These are phyloP conservation scores for Trichacis sp. DNA, from an alignment of 2,888 invertebrate genomes.

Conservation along the genomic window DNA sequence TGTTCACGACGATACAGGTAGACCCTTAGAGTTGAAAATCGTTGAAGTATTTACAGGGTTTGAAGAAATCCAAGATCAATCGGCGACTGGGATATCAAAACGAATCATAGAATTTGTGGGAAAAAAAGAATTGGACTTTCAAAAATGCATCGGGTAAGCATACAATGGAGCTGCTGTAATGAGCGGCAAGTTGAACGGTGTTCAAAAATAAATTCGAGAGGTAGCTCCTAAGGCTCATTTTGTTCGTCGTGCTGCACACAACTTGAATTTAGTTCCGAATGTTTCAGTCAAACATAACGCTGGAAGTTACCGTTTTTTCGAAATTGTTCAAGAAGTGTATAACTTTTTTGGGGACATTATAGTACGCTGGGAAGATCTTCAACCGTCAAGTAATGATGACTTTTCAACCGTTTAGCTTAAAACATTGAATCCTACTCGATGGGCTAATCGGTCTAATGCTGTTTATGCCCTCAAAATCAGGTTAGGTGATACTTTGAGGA, in stretches of 20 bases:
- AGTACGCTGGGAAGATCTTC: no score
- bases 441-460: slow-evolving; percentile 13
- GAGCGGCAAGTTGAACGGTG: slow-evolving; percentile 23
- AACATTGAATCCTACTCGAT: slow-evolving; percentile 21
- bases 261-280: slow-evolving; percentile 24
- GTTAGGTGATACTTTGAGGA: slow-evolving; percentile 13
- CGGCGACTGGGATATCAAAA: slow-evolving; percentile 1
- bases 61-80: slow-evolving; percentile 10
- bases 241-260: slow-evolving; percentile 23
- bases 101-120: slow-evolving; percentile 1
- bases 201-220: slow-evolving; percentile 23
- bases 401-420: slow-evolving; percentile 5
- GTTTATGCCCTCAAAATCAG: slow-evolving; percentile 13
- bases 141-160: slow-evolving; percentile 22
- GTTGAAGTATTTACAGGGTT: slow-evolving; percentile 8
- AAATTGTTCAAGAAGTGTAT: neutral
- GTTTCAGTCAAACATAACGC: slow-evolving; percentile 1
- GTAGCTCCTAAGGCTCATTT: slow-evolving; percentile 15
- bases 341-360: slow-evolving; percentile 1
- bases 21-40: slow-evolving; percentile 3
- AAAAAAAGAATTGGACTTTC: neutral
- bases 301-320: slow-evolving; percentile 2
- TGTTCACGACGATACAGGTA: neutral
- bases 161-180: slow-evolving; percentile 34
- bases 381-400: no score